These are phyloP conservation scores for Reinhardtius hippoglossoides DNA, from an alignment of 2,113 vertebrate genomes.

Conservation along the genomic window DNA sequence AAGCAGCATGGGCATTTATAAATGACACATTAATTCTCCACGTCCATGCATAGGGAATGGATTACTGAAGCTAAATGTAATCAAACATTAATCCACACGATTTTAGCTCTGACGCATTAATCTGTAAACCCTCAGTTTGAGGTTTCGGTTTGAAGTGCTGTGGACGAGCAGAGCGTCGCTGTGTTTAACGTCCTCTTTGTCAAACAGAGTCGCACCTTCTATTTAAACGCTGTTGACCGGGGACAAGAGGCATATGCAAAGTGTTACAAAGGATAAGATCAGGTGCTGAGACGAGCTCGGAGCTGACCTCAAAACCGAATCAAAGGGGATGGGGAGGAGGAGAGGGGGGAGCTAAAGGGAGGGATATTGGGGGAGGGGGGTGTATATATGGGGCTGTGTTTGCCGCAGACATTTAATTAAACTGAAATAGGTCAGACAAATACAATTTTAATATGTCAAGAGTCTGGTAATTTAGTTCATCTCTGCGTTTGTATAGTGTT, in stretches of 20 bases:
- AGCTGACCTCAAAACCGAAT: conserved; percentile 69
- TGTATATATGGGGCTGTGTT: background rate
- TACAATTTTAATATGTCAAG: conserved; percentile 20
- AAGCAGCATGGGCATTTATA: background rate
- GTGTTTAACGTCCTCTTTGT: conserved; percentile 19
- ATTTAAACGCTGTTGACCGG: conserved; percentile 18
- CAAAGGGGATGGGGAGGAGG: conserved; percentile 45
- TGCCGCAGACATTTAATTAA: background rate
- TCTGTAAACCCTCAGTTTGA: conserved; percentile 26
- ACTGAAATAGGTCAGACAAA: conserved; percentile 47
- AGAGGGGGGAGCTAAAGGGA: conserved; percentile 4
- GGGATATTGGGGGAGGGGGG: background rate
- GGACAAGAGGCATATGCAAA: conserved; percentile 43
- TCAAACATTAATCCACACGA: conserved; percentile 63
- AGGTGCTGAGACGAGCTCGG: conserved; percentile 49
- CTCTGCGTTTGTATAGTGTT: background rate
- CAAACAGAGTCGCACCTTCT: conserved; percentile 17
- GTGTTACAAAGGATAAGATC: conserved; percentile 47
- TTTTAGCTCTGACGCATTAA: conserved; percentile 45
- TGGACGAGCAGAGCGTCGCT: background rate
- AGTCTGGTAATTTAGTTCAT: background rate
- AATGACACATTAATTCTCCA: conserved; percentile 10
- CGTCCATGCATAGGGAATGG: conserved; percentile 13
- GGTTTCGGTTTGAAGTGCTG: conserved; percentile 9
- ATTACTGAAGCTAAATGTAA: conserved; percentile 56